These are phyloP conservation scores for Nephila pilipes DNA, from an alignment of 1,140 invertebrate species.

Conservation along the genomic window DNA sequence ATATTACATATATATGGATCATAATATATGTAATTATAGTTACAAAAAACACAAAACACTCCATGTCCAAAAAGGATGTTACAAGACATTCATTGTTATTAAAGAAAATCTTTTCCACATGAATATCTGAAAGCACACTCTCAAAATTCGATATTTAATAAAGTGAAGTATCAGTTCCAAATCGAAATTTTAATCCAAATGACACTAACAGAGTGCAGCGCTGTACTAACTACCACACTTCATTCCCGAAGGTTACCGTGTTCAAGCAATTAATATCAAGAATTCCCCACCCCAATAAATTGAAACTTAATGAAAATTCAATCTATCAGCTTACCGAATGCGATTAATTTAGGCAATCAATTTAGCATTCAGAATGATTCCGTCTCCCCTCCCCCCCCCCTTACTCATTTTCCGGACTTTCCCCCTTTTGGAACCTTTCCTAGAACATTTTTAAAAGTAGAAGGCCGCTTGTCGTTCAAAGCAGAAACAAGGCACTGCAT, in stretches of 20 bases:
- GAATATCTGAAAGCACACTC: too few relatives aligned
- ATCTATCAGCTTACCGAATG: constrained; percentile 41
- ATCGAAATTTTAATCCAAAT: background rate
- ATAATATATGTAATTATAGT: too few relatives aligned
- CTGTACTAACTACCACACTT: background rate
- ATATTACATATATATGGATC: too few relatives aligned
- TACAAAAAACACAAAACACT: too few relatives aligned
- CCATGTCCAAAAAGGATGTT: too few relatives aligned
- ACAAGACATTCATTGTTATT: too few relatives aligned
- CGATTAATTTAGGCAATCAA: constrained; percentile 26
- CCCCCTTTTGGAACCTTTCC: background rate
- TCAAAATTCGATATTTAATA: background rate
- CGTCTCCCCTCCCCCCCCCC: background rate
- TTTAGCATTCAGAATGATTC: constrained; percentile 53
- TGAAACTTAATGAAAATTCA: constrained; percentile 44
- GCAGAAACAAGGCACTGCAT: constrained; percentile 49
- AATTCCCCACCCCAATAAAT: constrained; percentile 25
- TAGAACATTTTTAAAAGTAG: constrained; percentile 38
- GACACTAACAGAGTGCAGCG: background rate
- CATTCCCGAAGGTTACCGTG: background rate
- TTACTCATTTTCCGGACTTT: constrained; percentile 4
- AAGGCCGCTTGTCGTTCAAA: background rate
- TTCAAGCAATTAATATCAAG: constrained; percentile 31
- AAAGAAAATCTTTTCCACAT: too few relatives aligned
- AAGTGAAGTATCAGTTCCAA: background rate